Conservation (phyloP, 2,888 invertebrate genomes). For the Drosophila greeni region DNA sequence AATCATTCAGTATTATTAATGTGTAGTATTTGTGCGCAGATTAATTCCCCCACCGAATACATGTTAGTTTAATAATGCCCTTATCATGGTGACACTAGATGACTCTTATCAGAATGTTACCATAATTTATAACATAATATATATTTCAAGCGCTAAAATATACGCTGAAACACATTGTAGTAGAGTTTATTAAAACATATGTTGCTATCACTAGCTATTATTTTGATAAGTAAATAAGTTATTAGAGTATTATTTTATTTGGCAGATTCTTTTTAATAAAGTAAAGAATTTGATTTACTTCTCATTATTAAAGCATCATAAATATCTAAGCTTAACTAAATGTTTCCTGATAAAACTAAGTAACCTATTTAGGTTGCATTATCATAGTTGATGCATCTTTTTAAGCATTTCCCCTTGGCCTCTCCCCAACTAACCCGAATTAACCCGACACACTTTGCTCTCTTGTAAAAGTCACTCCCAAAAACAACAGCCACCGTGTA, state of each 20-base stretch:
- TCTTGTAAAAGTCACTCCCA: slow-evolving; percentile 11
- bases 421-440: slow-evolving; percentile 16
- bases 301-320: too few species aligned
- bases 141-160: background rate
- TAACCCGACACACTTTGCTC: slow-evolving; percentile 26
- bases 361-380: too few species aligned
- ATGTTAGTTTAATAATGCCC: slow-evolving; percentile 15
- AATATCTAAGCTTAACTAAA: background rate
- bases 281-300: background rate
- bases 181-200: background rate
- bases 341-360: too few species aligned
- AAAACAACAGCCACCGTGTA: background rate
- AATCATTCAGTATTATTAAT: slow-evolving; percentile 16
- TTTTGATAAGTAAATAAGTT: background rate
- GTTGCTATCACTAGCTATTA: background rate
- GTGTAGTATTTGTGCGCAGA: slow-evolving; percentile 18
- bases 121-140: slow-evolving; percentile 12
- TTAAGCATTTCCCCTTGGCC: slow-evolving; percentile 4
- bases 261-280: background rate
- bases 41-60: slow-evolving; percentile 16
- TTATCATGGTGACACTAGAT: slow-evolving; percentile 11
- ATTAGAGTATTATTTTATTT: background rate
- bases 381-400: background rate
- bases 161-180: background rate
- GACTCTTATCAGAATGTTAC: background rate